These are phyloP conservation scores for Lynx canadensis DNA, from an alignment of 2,113 vertebrate species.

Conservation along the genomic window DNA sequence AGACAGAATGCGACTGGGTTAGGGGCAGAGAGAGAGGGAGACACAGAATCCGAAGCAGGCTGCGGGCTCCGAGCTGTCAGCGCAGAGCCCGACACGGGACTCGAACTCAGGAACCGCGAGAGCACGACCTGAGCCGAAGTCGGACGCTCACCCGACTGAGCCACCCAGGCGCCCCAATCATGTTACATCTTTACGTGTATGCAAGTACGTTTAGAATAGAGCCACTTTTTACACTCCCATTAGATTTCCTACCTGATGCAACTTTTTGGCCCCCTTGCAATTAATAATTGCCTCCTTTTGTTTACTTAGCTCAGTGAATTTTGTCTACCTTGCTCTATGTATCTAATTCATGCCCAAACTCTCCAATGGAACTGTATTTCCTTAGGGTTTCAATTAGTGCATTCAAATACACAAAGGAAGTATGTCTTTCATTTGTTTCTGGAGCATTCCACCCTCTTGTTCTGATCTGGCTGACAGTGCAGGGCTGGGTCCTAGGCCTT, in stretches of 20 bases:
- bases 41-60: no score
- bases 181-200: neutral
- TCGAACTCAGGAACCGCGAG: no score
- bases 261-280: neutral
- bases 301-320: neutral
- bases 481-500: neutral
- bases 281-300: neutral
- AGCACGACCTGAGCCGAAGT: no score
- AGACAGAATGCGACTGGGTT: no score
- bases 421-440: neutral
- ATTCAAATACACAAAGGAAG: neutral
- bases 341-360: neutral
- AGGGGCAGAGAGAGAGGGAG: no score
- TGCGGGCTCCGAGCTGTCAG: no score
- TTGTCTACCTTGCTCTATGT: neutral
- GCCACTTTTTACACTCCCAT: neutral
- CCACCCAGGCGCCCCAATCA: neutral
- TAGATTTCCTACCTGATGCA: neutral
- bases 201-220: neutral
- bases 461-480: neutral
- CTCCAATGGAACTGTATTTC: neutral
- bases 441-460: neutral
- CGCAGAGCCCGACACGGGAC: no score
- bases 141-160: no score
- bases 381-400: neutral